phyloP scores from a whole-genome alignment of 2,113 vertebrate genomes.

The Xenotilapia caudafasciata region DNA sequence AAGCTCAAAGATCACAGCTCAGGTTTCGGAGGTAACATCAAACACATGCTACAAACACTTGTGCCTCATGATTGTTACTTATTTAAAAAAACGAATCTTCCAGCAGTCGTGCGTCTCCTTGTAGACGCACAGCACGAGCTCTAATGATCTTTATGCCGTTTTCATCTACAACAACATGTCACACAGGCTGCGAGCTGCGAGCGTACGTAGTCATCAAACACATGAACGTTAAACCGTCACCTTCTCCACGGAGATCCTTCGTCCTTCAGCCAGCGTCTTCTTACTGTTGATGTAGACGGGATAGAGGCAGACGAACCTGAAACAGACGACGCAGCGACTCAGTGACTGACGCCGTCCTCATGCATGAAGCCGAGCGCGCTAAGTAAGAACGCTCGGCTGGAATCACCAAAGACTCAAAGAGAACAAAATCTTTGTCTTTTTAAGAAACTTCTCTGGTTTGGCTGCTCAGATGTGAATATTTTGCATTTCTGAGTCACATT shows the following conservation, averaged over 20 bases:
- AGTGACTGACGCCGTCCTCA: background rate
- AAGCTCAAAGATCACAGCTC: accelerated
- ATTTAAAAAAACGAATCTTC: background rate
- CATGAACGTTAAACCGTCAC: slow-evolving; percentile 47
- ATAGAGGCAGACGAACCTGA: slow-evolving; percentile 90
- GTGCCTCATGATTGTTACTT: background rate
- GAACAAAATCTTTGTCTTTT: background rate
- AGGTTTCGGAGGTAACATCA: accelerated
- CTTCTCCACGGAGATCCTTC: slow-evolving; percentile 87
- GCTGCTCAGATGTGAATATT: background rate
- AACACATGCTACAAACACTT: background rate
- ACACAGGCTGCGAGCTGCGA: background rate
- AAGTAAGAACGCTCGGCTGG: background rate
- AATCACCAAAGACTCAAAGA: accelerated
- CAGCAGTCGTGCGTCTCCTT: background rate
- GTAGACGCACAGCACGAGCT: background rate
- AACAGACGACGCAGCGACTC: background rate
- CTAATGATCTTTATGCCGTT: background rate
- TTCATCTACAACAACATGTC: accelerated
- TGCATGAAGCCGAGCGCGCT: background rate
- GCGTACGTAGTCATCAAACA: background rate
- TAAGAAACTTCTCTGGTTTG: background rate
- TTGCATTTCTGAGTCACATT: background rate
- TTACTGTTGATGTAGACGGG: slow-evolving; percentile 95
- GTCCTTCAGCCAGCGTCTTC: slow-evolving; percentile 93